A percentile compares a stretch with the other conserved stretches of the same genome.
Conservation (phyloP, 2,113 vertebrate species). For the Mellivora capensis region DNA sequence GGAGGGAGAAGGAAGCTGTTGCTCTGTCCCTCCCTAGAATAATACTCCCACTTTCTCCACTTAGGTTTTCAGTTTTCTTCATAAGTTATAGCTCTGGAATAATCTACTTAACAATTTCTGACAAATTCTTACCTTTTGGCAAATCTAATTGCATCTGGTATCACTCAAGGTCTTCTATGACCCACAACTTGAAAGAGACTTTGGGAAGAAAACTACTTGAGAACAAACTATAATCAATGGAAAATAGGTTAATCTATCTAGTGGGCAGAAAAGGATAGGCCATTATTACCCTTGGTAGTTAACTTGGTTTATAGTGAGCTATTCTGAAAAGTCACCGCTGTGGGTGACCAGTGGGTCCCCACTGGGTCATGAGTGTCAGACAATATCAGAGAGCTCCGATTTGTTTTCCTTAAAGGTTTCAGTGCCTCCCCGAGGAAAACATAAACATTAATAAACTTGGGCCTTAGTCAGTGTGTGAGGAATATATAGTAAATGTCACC, state of each 20-base stretch:
- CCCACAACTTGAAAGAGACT: background rate
- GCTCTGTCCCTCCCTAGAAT: background rate
- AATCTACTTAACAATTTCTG: background rate
- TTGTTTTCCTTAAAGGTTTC: constrained; percentile 33
- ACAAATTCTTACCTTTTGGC: background rate
- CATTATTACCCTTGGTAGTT: background rate
- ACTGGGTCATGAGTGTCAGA: background rate
- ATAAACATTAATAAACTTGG: background rate
- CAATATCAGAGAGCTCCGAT: background rate
- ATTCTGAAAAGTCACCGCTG: background rate
- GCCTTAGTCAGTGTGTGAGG: background rate
- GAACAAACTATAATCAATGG: constrained; percentile 4
- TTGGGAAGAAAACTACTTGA: background rate
- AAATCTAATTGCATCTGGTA: constrained; percentile 25
- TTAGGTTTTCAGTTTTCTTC: background rate
- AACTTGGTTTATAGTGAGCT: background rate
- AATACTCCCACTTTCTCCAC: background rate
- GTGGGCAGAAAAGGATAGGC: background rate
- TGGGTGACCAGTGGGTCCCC: background rate
- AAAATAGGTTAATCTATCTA: background rate
- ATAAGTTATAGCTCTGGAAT: background rate
- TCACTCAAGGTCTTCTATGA: background rate
- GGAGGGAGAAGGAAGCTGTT: background rate
- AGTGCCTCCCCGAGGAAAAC: background rate
- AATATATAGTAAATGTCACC: background rate